Percentiles rank a stretch among this genome's conserved stretches.
These are phyloP conservation scores for Leptopterna dolabrata DNA, from an alignment of 2,888 invertebrate genomes.

Conservation along the genomic window DNA sequence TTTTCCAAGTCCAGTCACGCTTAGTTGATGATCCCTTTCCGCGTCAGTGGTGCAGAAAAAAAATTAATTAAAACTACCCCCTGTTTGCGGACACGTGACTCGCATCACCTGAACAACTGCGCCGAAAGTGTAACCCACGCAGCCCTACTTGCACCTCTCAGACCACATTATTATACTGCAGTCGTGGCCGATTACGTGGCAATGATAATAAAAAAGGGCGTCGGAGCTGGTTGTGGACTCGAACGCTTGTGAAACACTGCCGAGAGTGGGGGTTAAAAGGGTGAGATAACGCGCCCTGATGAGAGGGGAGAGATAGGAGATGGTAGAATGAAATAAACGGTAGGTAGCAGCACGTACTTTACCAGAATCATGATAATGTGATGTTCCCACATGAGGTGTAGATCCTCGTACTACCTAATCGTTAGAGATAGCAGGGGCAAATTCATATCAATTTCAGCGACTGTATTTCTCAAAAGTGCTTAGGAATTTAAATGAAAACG, in stretches of 20 bases:
- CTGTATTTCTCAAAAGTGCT: too few species aligned
- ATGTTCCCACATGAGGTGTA: too few species aligned
- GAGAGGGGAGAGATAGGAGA: neutral
- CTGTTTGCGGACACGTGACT: conserved; percentile 32
- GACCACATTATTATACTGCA: conserved; percentile 34
- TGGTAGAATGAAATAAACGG: neutral
- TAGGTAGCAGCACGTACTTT: neutral
- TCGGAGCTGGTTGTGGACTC: neutral
- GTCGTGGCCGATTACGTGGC: conserved; percentile 24
- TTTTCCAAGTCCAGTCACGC: neutral
- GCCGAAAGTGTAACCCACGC: neutral
- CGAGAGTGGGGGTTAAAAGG: neutral
- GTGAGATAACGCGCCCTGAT: neutral
- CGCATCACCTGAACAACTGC: conserved; percentile 9
- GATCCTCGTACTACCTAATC: too few species aligned
- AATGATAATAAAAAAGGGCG: conserved; percentile 16
- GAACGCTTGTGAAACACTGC: neutral
- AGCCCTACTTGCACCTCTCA: neutral
- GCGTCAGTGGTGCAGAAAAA: conserved; percentile 36
- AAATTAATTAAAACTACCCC: conserved; percentile 40
- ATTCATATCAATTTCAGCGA: too few species aligned
- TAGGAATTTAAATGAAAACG: too few species aligned
- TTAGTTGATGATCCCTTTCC: conserved; percentile 40
- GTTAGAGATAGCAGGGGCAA: too few species aligned
- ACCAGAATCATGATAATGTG: too few species aligned